A percentile compares a stretch with the other conserved stretches of the same genome.
These are phyloP conservation scores for Mimas tiliae DNA, from an alignment of 2,888 invertebrate genomes.

Conservation along the genomic window DNA sequence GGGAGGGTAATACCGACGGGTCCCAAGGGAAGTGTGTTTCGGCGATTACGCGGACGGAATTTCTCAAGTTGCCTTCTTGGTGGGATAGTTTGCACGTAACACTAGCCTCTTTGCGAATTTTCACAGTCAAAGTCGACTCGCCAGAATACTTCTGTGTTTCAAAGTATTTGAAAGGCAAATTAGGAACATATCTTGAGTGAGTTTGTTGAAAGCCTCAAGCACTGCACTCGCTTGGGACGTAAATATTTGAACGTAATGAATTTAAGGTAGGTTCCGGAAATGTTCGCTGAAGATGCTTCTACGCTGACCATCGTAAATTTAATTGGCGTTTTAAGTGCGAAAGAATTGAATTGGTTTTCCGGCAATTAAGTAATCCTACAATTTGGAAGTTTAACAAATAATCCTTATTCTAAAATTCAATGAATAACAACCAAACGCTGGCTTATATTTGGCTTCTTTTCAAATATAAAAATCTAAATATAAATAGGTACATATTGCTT, in stretches of 20 bases:
- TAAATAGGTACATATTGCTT: no score
- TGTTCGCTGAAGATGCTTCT: background rate
- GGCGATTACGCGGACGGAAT: constrained; percentile 83
- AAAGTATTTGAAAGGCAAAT: constrained; percentile 83
- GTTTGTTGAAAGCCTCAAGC: constrained; percentile 54
- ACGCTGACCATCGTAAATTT: background rate
- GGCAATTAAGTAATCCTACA: background rate
- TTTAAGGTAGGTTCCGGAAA: constrained; percentile 48
- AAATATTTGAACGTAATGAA: constrained; percentile 71
- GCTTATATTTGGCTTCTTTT: no score
- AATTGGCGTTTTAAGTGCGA: background rate
- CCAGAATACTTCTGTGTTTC: constrained; percentile 75
- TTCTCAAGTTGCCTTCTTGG: constrained; percentile 75
- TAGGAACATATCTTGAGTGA: constrained; percentile 70
- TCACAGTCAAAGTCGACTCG: constrained; percentile 72
- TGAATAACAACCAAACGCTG: no score
- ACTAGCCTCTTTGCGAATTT: constrained; percentile 77
- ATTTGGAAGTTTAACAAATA: no score
- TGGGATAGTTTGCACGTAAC: constrained; percentile 80
- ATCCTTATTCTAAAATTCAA: no score
- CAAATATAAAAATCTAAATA: no score
- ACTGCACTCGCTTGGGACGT: constrained; percentile 52
- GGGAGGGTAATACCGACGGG: constrained; percentile 71
- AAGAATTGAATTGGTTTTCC: background rate
- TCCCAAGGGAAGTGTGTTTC: constrained; percentile 77